Percentiles rank a stretch among this genome's conserved stretches.
These are phyloP conservation scores for Eledona agricola DNA, from an alignment of 2,888 invertebrate genomes.

Conservation along the genomic window DNA sequence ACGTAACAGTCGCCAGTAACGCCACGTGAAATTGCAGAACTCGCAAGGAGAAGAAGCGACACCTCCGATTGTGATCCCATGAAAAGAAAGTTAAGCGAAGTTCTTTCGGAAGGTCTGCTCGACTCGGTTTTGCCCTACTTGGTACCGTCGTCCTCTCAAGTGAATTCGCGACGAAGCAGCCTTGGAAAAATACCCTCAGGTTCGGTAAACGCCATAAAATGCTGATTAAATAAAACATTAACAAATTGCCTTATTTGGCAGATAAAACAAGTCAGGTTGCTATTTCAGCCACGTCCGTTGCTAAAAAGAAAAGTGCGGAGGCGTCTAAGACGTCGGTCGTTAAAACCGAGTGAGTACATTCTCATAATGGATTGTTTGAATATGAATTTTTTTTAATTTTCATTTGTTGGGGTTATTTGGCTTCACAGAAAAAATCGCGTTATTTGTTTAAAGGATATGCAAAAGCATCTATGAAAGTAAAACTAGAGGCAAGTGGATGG, in stretches of 20 bases:
- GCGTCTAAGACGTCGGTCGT: slow-evolving; percentile 55
- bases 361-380: neutral
- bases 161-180: slow-evolving; percentile 20
- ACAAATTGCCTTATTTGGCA: neutral
- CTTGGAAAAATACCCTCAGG: slow-evolving; percentile 28
- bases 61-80: slow-evolving; percentile 45
- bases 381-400: too few species aligned
- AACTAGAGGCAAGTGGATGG: too few species aligned
- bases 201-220: too few species aligned
- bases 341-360: slow-evolving; percentile 64
- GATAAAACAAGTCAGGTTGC: slow-evolving; percentile 13
- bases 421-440: too few species aligned
- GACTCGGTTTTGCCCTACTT: slow-evolving; percentile 85
- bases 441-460: too few species aligned
- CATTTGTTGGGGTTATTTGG: too few species aligned
- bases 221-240: too few species aligned
- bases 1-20: slow-evolving; percentile 1
- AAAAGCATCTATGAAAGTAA: too few species aligned
- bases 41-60: slow-evolving; percentile 29
- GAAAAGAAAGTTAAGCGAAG: slow-evolving; percentile 62
- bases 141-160: slow-evolving; percentile 66
- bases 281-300: slow-evolving; percentile 8
- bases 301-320: slow-evolving; percentile 45
- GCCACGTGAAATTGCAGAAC: slow-evolving; percentile 6
- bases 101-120: slow-evolving; percentile 82